Percentiles rank a stretch among this genome's conserved stretches.
phyloP scores from a whole-genome alignment of 1,140 invertebrate species.

The Polyergus mexicanus region DNA sequence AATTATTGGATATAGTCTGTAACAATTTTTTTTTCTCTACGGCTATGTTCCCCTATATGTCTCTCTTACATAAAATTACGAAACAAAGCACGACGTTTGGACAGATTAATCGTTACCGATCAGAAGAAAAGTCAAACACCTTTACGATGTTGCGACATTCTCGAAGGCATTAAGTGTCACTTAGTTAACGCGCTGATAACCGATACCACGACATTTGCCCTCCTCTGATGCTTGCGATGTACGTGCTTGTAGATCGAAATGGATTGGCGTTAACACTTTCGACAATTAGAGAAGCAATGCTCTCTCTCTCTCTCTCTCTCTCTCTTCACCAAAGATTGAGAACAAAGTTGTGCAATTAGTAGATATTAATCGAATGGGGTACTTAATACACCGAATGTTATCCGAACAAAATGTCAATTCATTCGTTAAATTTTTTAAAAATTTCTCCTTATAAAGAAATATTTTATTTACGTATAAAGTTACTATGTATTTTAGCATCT shows the following conservation, averaged over 20 bases:
- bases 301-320: neutral
- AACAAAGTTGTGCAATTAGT: neutral
- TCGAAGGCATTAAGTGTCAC: constrained; percentile 50
- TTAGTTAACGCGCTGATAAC: constrained; percentile 51
- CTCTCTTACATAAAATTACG: neutral
- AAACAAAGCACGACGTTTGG: constrained; percentile 17
- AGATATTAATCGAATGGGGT: neutral
- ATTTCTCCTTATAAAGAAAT: neutral
- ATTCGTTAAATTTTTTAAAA: neutral
- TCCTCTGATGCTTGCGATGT: constrained; percentile 18
- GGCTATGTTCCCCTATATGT: no score
- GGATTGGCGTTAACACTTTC: constrained; percentile 54
- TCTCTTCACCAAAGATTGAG: neutral
- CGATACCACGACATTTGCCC: constrained; percentile 44
- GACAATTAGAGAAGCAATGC: constrained; percentile 35
- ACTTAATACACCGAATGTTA: neutral
- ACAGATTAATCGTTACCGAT: constrained; percentile 14
- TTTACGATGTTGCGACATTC: constrained; percentile 42
- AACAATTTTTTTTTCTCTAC: neutral
- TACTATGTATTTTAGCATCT: neutral
- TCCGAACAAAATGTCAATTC: neutral
- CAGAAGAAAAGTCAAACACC: constrained; percentile 52
- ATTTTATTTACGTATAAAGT: neutral
- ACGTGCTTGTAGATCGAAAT: constrained; percentile 53
- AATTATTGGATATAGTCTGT: neutral